A percentile compares a stretch with the other conserved stretches of the same genome.
These are phyloP conservation scores for Fragum fragum DNA, from an alignment of 2,888 invertebrate species.

Conservation along the genomic window DNA sequence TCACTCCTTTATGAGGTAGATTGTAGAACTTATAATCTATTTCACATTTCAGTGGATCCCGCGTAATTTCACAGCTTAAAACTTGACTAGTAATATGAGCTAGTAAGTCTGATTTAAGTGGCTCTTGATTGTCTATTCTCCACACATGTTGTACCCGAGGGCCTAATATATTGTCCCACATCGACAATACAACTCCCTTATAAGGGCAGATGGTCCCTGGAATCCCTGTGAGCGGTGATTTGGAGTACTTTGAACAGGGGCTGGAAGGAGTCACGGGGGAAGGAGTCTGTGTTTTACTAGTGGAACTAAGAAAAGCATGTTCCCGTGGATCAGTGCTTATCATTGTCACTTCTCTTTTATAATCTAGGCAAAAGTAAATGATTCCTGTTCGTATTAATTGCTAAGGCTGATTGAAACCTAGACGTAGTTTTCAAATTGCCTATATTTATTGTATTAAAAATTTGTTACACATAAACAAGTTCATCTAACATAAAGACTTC, in stretches of 20 bases:
- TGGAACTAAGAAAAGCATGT: not conserved
- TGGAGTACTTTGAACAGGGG: slow-evolving; percentile 80
- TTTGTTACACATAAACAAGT: too few species aligned
- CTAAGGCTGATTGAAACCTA: too few species aligned
- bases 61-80: slow-evolving; percentile 84
- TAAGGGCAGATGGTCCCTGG: slow-evolving; percentile 70
- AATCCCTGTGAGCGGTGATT: slow-evolving; percentile 70
- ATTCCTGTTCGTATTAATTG: too few species aligned
- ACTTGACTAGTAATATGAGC: slow-evolving; percentile 81
- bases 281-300: not conserved
- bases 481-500: too few species aligned
- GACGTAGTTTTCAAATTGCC: too few species aligned
- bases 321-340: slow-evolving; percentile 5
- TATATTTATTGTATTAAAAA: too few species aligned
- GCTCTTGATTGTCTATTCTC: slow-evolving; percentile 70
- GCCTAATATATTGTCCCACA: slow-evolving; percentile 86
- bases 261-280: slow-evolving; percentile 74
- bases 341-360: not conserved
- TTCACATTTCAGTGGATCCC: slow-evolving; percentile 78
- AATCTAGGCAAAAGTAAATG: too few species aligned
- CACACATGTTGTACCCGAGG: slow-evolving; percentile 84
- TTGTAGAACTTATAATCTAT: slow-evolving; percentile 84
- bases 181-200: slow-evolving; percentile 77
- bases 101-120: slow-evolving; percentile 69
- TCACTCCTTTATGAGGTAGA: slow-evolving; percentile 79